Base-by-base conservation (phyloP, 2,888 invertebrate genomes). In the Folsomia candida region DNA sequence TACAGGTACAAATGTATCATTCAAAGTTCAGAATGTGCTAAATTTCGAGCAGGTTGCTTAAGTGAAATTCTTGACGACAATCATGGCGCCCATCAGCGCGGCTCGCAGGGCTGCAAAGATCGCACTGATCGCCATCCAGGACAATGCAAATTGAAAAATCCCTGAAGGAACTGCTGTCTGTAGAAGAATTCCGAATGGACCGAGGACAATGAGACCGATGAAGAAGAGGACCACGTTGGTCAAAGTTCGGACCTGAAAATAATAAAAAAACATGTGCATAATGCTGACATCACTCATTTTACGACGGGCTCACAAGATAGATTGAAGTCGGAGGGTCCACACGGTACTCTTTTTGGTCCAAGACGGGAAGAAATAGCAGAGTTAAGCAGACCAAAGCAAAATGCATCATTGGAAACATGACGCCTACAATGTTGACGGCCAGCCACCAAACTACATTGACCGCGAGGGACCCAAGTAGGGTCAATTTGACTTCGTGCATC, bases 271-370 rank as follows among this genome's bases (percentile, higher is more conserved):
- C 6, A 14, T 20, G 11, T 54, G 18, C n/a, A 6, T 14, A 20
- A 14, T 54, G 54, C 6, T 54, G 54, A 54, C 6, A 54, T 9
- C 18, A 11, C 18, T 11, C 18, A 11, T 47, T 47, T 11, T 11
- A 47, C 9, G 18, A 47, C 18, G 47, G 9, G 6, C 14, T 60
- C 24, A 60, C 60, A 4, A 11, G 4, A 60, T 24, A 60, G 11
- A 27, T 25, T 14, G 3, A 25, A n/a, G 18, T 60, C 11, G 18
- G 6, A 20, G 60, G 25, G n/a, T 60, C 60, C 11, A 6, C 4
- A 20, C 24, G 60, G 25, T 60, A 60, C 18, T 24, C 60, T 60
- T 25, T 60, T 2, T 60, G 14, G 26, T 60, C 60, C 27, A 60
- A 27, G 4, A 27, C n/a, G 4, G 25, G 60, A 4, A 27, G 18